phyloP scores from a whole-genome alignment of 2,888 invertebrate genomes.

The Teleogryllus oceanicus region DNA sequence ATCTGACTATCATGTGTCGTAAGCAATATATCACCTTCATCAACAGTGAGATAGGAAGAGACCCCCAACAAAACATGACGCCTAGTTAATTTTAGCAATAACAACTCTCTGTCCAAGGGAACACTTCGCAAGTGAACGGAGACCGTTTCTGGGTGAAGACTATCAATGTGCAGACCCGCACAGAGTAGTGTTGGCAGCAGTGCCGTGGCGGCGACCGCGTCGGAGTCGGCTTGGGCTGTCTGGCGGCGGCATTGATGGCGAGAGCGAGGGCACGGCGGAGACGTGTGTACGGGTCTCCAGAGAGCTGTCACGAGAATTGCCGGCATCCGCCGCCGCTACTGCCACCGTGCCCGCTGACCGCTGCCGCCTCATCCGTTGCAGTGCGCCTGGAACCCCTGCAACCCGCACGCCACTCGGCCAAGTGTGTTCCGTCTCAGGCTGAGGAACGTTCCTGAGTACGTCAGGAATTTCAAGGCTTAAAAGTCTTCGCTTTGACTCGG shows the following conservation, averaged over 20 bases:
- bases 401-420: not conserved
- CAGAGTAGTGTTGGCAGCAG: not conserved
- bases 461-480: too few relatives aligned
- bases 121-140: too few relatives aligned
- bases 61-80: too few relatives aligned
- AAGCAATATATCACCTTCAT: too few relatives aligned
- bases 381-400: not conserved
- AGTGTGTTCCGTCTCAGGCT: too few relatives aligned
- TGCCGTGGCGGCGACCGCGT: not conserved
- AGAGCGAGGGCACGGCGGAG: not conserved
- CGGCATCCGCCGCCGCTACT: not conserved
- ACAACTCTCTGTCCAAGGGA: too few relatives aligned
- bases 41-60: too few relatives aligned
- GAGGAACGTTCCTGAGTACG: too few relatives aligned
- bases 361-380: not conserved
- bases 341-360: not conserved
- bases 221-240: not conserved
- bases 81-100: too few relatives aligned
- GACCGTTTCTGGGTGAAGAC: too few relatives aligned
- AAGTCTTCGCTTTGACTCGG: too few relatives aligned
- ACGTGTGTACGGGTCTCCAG: not conserved
- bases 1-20: too few relatives aligned
- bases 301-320: constrained; percentile 2
- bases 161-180: not conserved
- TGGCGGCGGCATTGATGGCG: not conserved